Percentiles rank a stretch among this genome's conserved stretches.
These are phyloP conservation scores for Oryzias curvinotus DNA, from an alignment of 2,113 vertebrate species.

Conservation along the genomic window DNA sequence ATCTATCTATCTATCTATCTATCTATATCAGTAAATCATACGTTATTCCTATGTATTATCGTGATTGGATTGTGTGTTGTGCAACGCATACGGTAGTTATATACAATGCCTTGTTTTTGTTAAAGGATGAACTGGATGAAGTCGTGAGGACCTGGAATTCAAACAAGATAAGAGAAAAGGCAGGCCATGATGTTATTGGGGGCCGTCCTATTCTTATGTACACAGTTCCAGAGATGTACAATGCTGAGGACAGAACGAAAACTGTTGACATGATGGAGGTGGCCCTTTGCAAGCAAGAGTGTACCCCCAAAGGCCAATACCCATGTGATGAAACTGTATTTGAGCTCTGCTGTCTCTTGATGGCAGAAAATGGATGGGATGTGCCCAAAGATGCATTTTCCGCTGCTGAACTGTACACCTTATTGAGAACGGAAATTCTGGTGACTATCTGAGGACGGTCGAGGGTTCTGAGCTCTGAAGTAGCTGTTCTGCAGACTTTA, in stretches of 20 bases:
- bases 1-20: too few relatives aligned
- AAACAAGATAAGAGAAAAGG: neutral
- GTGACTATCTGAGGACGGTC: too few relatives aligned
- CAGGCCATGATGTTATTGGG: neutral
- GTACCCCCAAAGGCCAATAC: neutral
- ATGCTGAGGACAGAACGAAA: neutral
- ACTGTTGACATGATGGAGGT: neutral
- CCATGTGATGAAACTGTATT: constrained; percentile 1
- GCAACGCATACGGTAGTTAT: too few relatives aligned
- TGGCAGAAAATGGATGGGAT: constrained; percentile 2
- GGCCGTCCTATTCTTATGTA: neutral
- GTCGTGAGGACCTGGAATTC: neutral
- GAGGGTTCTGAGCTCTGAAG: too few relatives aligned
- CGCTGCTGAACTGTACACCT: constrained; percentile 3
- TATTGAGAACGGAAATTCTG: constrained; percentile 1
- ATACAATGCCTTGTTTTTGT: neutral
- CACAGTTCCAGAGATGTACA: neutral
- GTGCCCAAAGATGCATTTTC: constrained; percentile 3
- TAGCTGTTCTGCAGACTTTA: too few relatives aligned
- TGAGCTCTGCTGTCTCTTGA: constrained; percentile 2
- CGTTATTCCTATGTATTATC: too few relatives aligned
- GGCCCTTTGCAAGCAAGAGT: neutral
- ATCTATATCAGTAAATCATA: too few relatives aligned
- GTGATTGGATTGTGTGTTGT: too few relatives aligned
- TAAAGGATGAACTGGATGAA: constrained; percentile 2